Percentiles rank a stretch among this genome's conserved stretches.
phyloP scores from a whole-genome alignment of 1,140 invertebrate genomes.

The Drosophila lacteicornis region DNA sequence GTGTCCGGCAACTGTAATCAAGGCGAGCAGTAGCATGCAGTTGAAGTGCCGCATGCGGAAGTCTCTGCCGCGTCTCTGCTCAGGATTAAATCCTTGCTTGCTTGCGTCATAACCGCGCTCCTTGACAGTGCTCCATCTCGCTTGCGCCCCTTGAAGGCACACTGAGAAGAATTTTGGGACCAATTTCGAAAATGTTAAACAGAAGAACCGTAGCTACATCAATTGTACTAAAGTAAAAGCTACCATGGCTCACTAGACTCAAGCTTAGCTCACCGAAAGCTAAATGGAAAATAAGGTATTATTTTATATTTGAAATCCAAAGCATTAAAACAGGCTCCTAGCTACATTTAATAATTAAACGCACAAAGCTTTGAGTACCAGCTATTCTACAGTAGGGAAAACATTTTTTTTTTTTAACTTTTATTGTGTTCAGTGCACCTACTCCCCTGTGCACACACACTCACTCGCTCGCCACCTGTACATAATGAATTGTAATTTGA shows the following conservation, averaged over 20 bases:
- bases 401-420: background rate
- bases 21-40: slow-evolving; percentile 32
- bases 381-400: background rate
- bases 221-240: too few species aligned
- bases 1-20: slow-evolving; percentile 40
- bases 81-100: slow-evolving; percentile 32
- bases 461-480: slow-evolving; percentile 38
- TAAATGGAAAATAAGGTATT: background rate
- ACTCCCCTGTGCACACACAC: slow-evolving; percentile 26
- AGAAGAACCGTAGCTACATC: background rate
- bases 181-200: too few species aligned
- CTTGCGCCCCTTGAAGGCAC: background rate
- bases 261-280: background rate
- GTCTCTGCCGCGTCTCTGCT: slow-evolving; percentile 38
- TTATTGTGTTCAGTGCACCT: slow-evolving; percentile 16
- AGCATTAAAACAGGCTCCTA: too few species aligned
- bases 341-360: background rate
- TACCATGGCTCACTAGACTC: too few species aligned
- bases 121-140: slow-evolving; percentile 13
- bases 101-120: slow-evolving; percentile 48
- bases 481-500: slow-evolving; percentile 82
- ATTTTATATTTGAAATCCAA: too few species aligned
- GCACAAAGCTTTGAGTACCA: background rate
- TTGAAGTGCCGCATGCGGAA: slow-evolving; percentile 49
- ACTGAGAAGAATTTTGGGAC: slow-evolving; percentile 1